Percentiles rank a stretch among this genome's conserved stretches.
Conservation (phyloP, 2,797 vertebrate genomes). For the Sebastes trivittatus region DNA sequence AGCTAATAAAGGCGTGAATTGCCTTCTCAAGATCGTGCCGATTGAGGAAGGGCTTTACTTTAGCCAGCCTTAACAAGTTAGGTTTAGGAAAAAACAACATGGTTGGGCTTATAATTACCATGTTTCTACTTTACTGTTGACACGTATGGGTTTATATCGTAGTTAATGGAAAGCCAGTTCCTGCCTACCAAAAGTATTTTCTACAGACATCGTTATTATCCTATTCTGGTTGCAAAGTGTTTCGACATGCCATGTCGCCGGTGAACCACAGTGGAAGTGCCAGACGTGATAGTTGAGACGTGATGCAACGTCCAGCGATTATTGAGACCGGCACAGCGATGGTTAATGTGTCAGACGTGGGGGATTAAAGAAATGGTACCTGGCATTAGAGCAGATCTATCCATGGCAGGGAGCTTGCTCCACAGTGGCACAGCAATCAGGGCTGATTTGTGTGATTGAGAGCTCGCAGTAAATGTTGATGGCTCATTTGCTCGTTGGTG, state of each 20-base stretch:
- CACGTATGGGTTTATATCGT: no score
- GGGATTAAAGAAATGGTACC: slow-evolving; percentile 46
- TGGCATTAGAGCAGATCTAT: slow-evolving; percentile 44
- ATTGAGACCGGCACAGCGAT: slow-evolving; percentile 5
- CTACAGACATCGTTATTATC: background rate
- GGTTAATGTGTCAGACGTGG: slow-evolving; percentile 33
- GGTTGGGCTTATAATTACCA: no score
- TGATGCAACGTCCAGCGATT: slow-evolving; percentile 6
- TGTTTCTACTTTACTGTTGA: no score
- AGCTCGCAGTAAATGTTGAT: slow-evolving; percentile 64
- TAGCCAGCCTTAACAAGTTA: no score
- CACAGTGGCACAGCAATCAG: slow-evolving; percentile 56
- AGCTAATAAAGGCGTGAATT: no score
- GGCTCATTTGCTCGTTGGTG: slow-evolving; percentile 73
- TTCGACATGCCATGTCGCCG: background rate
- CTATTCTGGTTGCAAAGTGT: background rate
- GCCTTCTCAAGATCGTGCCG: no score
- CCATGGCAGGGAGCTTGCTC: slow-evolving; percentile 48
- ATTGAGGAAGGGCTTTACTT: no score
- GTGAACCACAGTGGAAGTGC: background rate
- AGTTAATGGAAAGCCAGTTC: no score
- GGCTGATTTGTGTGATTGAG: slow-evolving; percentile 71
- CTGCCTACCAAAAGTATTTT: no score
- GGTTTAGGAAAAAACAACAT: no score
- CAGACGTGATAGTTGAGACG: background rate